Base-by-base conservation (phyloP, 1,140 invertebrate species). In the Neuroterus valhalla region DNA sequence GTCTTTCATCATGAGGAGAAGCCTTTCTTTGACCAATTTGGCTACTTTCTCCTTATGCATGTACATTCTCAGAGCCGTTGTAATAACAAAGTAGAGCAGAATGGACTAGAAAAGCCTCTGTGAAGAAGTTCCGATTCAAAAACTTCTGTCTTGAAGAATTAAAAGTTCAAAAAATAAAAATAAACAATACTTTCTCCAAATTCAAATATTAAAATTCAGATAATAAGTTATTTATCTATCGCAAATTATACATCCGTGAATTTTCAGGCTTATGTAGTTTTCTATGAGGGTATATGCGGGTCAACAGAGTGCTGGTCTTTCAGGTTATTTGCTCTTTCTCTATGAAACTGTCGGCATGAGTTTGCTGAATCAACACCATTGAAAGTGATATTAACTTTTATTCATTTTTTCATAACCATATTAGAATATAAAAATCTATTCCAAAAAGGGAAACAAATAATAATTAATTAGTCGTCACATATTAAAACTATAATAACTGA, bases 11-110 rank as follows among this genome's bases (percentile, higher is more conserved):
- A 62, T 31, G 14, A 31, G 2, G 21, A 4, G n/a, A 26, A 62
- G 10, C 31, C 55, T 62, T 55, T 55, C 52, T 55, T 55, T 55
- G 14, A 55, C 52, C 52, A 55, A 55, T 55, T 21, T 55, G 26
- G 52, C 52, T 26, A 62, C 26, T 62, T 4, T 26, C 26, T 26
- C 55, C 55, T 62, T 62, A n/a, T 62, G 55, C n/a, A 26, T 62
- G n/a, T 62, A 62, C 55, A 62, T 62, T 62, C 31, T 26, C 21
- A 11, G 26, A 31, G 55, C 26, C 55, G 14, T 62, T 26, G 26
- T 62, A 62, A 62, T 62, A 15, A 38, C n/a, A 62, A 62, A 31
- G 12, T 62, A 12, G 2, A 38, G 26, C 26, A 62, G 31, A 62
- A 23, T 23, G 23, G 23, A 15, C 55, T 62, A 31, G 5, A 62